phyloP scores from a whole-genome alignment of 2,797 vertebrate species.

The Percopsis omiscomaycus region DNA sequence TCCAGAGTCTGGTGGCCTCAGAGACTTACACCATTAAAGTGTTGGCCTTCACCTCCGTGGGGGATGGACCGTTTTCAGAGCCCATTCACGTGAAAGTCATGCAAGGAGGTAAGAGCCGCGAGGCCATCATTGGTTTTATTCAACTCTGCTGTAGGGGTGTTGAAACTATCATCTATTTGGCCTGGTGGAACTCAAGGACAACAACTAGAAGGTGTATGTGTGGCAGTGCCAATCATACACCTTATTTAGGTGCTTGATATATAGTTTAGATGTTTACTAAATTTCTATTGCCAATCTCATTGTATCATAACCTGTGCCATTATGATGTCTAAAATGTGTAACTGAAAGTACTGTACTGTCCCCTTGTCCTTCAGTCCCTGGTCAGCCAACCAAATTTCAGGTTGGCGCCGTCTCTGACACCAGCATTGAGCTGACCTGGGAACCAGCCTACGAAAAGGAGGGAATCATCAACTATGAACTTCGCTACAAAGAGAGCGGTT shows the following conservation, averaged over 20 bases:
- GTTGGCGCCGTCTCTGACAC: slow-evolving; percentile 92
- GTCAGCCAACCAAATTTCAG: slow-evolving; percentile 92
- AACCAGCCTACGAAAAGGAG: slow-evolving; percentile 89
- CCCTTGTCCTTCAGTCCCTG: slow-evolving; percentile 71
- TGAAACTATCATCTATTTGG: background rate
- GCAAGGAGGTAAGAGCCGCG: slow-evolving; percentile 87
- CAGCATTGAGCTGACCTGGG: slow-evolving; percentile 91
- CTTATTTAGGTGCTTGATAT: too few relatives aligned
- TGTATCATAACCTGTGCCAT: too few relatives aligned
- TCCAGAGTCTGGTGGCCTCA: slow-evolving; percentile 88
- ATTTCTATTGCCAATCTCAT: too few relatives aligned
- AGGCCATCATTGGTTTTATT: background rate
- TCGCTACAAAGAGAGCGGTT: slow-evolving; percentile 83
- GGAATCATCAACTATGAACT: slow-evolving; percentile 93
- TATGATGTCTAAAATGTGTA: background rate
- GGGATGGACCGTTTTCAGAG: slow-evolving; percentile 94
- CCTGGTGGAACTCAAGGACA: background rate
- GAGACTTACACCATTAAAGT: slow-evolving; percentile 96
- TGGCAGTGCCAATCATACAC: too few relatives aligned
- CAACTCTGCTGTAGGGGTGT: background rate
- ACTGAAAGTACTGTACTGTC: background rate
- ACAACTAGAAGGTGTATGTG: too few relatives aligned
- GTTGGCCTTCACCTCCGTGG: slow-evolving; percentile 95
- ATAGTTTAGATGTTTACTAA: too few relatives aligned
- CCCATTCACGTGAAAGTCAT: slow-evolving; percentile 96